Evolutionary conservation across 1,140 invertebrate genomes (phyloP), one percentile per base, ranked within the genome.

Genomic region (Alviniconcha marisindica): DNA sequence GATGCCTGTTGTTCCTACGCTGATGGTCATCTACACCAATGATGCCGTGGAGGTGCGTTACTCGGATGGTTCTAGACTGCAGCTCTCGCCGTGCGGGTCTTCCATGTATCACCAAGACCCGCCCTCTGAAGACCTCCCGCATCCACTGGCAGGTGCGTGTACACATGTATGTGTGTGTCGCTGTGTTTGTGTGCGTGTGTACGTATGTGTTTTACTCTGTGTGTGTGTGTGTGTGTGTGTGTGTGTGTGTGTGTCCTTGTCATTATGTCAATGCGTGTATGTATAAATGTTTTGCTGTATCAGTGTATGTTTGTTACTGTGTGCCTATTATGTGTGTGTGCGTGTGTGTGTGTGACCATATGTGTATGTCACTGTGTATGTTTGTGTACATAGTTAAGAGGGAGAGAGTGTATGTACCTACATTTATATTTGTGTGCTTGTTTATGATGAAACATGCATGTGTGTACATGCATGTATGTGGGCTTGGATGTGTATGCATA

Each of bases 71-170:
- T 88, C 88, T 2, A 71, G 85, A 44, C 83, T 91, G 33, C 85
- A 89, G 80, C 51, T 91, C 51, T 88, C 90, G 28, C 85, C 89
- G 14, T 91, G 90, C 86, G 90, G 89, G 1, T 84, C 88, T 24
- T 83, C 84, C 31, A 89, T 91, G 84, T 84, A 87, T 36, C 88
- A 91, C 78, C 81, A 88, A 54, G 81, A 87, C 38, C 77, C 82
- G 78, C 84, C 84, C 48, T 73, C 77, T 33, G 60, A 84, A 36
- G 28, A 79, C 12, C 69, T 21, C 10, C 24, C 14, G 18, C 88
- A 90, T 82, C 88, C 87, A 38, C 71, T 86, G 66, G 71, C 87
- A 83, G 88, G 90, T 90, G 84, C 2, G 51, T 60, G 24, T 36
- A 80, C 44, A 10, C 5, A 48, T 48, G 63, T 66, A 28, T 33